Base-by-base conservation (phyloP, 2,113 vertebrate genomes). In the Callipepla californica region DNA sequence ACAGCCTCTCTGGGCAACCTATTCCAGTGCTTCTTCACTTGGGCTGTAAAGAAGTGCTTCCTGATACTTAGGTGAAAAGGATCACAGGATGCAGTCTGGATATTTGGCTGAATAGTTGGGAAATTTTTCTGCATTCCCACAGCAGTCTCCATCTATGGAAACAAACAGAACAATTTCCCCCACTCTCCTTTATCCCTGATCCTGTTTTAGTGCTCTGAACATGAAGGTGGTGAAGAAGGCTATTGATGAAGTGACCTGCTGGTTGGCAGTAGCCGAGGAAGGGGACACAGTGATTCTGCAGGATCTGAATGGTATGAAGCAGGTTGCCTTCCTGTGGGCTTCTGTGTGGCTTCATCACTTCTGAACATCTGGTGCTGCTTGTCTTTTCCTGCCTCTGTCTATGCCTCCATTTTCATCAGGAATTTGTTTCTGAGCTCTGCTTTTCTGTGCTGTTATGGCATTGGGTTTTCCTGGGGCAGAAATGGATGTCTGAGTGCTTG, bases 221-320 rank as follows among this genome's bases (percentile, higher is more conserved):
- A 98, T 90, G 57, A 94, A 97, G 38, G 96, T 94, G 14, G 80
- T 98, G 95, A 98, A 97, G 93, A 89, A 87, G 78, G 97, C 96
- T 81, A 98, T 98, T 67, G 92, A 97, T 32, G 85, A 97, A 80
- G 98, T 98, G 79, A 97, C 97, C 0, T 40, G n/a, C 80, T 98
- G 98, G 98, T 89, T 98, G 82, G 26, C 66, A 69, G 76, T 82
- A 82, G 98, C 98, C 5, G 53, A 96, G 73, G 98, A 98, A 85
- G 97, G 95, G 19, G 97, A 97, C 36, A 96, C 93, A 70, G 92
- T 98, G 94, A 78, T 95, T 69, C 95, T 98, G 36, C 93, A 93
- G 12, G 97, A 97, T 36, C 90, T 98, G 15, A 23, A 80, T 50
- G 97, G 98, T 98, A 97, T 61, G 91, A 72, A 93, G 45, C 44